Evolutionary conservation across 2,113 vertebrate species (phyloP), one percentile per base, ranked within the genome.

Genomic region (Australoheros scitulus): DNA sequence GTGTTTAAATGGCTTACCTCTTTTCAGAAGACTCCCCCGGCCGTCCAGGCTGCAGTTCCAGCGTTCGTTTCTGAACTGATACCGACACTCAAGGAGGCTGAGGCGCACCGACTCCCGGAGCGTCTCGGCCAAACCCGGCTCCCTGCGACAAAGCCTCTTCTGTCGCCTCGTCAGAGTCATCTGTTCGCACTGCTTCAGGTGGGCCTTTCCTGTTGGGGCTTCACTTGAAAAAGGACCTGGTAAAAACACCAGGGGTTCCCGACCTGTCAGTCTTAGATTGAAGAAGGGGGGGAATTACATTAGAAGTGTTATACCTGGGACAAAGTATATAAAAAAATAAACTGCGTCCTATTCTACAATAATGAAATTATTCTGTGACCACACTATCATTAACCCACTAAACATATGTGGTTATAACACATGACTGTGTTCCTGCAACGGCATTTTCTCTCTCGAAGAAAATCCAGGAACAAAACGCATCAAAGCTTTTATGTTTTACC

Each of bases 1-100:
- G 15, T 24, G 56, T 10, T 52, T 17, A 50, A 61, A 22, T 15
- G 38, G 0, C 86, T 89, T 80, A 99, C 98, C 98, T 97, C 97
- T 96, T 91, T 99, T 99, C 75, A 99, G 95, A 68, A 99, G 97
- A 76, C 97, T 97, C 0, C 96, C 97, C 24, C 98, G 93, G 17
- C 98, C 98, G 81, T 99, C 98, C 95, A 99, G 93, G 81, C 97
- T 99, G 94, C 98, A 99, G 94, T 99, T 99, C 98, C 98, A 99
- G 94, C 98, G 97, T 93, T 99, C 98, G 0, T 96, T 97, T 74
- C 97, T 96, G 87, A 99, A 98, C 90, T 99, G 98, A 88, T 97
- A 97, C 77, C 98, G 97, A 86, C 98, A 99, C 91, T 99, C 98
- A 1, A 98, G 83, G 64, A 98, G 90, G 24, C 98, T 97, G 1